A percentile compares a stretch with the other conserved stretches of the same genome.
Evolutionary conservation across 2,888 invertebrate genomes (phyloP).

Genomic region (Amaurobius ferox): DNA sequence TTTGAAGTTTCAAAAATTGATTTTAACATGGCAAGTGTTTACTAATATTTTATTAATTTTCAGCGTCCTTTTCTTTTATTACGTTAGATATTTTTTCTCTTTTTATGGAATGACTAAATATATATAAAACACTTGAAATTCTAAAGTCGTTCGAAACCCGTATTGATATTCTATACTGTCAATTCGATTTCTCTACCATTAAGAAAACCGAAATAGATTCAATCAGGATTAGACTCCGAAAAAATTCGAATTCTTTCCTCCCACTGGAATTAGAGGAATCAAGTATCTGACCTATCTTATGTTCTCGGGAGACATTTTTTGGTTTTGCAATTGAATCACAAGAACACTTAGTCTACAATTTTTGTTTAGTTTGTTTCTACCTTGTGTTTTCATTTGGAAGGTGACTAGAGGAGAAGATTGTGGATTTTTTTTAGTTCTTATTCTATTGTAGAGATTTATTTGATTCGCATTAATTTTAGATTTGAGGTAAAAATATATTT

Average conservation of each 20-base stretch:
- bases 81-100: too few relatives aligned
- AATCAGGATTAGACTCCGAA: neutral
- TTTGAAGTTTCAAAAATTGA: too few relatives aligned
- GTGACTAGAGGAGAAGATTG: neutral
- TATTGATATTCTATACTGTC: neutral
- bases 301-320: neutral
- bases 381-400: neutral
- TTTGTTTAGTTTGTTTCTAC: neutral
- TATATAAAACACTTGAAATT: too few relatives aligned
- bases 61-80: too few relatives aligned
- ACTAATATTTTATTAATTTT: too few relatives aligned
- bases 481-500: neutral
- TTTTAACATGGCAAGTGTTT: too few relatives aligned
- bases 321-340: neutral
- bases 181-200: neutral
- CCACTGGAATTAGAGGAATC: too few relatives aligned
- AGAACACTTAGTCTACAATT: neutral
- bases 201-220: neutral
- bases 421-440: neutral
- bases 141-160: neutral
- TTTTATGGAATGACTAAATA: too few relatives aligned
- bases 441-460: neutral
- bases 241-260: neutral
- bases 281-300: neutral
- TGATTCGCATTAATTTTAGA: neutral